Evolutionary conservation across 1,140 invertebrate species (phyloP).

Genomic region (Pseudomyrmex pallidus): DNA sequence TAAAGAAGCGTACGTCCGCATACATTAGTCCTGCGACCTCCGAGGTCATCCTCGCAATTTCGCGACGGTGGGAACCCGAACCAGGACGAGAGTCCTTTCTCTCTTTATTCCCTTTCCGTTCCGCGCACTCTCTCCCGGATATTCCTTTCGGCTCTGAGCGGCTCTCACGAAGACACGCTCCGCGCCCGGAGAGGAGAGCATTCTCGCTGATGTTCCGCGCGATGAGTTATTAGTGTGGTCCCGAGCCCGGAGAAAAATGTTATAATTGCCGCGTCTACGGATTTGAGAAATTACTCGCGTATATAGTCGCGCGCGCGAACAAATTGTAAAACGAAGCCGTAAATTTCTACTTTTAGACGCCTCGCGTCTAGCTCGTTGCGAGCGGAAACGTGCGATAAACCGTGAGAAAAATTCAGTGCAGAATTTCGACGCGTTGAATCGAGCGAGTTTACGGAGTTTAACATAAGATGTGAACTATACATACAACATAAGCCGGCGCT

Average conservation of each 20-base stretch:
- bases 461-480: not conserved
- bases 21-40: slow-evolving; percentile 76
- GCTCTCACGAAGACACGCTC: slow-evolving; percentile 40
- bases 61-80: slow-evolving; percentile 72
- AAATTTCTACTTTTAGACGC: slow-evolving; percentile 6
- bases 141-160: slow-evolving; percentile 40
- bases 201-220: slow-evolving; percentile 50
- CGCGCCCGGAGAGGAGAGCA: slow-evolving; percentile 14
- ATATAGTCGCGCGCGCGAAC: not conserved
- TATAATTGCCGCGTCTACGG: slow-evolving; percentile 61
- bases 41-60: slow-evolving; percentile 75
- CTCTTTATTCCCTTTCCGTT: slow-evolving; percentile 8
- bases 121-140: not conserved
- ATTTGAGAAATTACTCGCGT: slow-evolving; percentile 62
- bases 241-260: slow-evolving; percentile 57
- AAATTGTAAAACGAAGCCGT: slow-evolving; percentile 37
- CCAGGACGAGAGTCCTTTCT: slow-evolving; percentile 61
- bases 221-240: slow-evolving; percentile 64
- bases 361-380: not conserved
- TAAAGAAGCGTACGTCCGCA: slow-evolving; percentile 76
- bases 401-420: slow-evolving; percentile 8
- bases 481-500: not conserved
- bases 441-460: not conserved
- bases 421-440: not conserved
- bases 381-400: not conserved